Evolutionary conservation across 1,140 invertebrate species (phyloP), one percentile per base, ranked within the genome.

Genomic region (Drosophila mauritiana): DNA sequence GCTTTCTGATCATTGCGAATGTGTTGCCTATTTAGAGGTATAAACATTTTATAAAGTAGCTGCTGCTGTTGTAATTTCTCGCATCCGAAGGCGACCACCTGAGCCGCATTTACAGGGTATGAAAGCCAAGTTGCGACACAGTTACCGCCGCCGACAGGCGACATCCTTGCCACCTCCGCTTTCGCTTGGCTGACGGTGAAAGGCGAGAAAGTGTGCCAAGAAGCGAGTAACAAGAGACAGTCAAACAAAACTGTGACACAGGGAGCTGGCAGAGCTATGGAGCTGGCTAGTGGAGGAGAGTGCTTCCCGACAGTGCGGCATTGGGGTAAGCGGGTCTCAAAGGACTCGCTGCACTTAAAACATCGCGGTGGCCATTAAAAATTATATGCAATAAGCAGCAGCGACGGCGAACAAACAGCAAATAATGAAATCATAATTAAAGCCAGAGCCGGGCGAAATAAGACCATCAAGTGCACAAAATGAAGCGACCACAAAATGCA

Each of bases 361-460:
- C 77, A 73, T 78, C 58, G 73, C 67, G 62, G 82, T 70, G 72
- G 59, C 73, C 78, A 85, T 85, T 85, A 85, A 85, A 86, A 86
- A 86, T 81, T 55, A 84, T 84, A 57, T 77, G 55, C 61, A 56
- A 57, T 51, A 51, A 74, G 59, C 57, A 63, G 64, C 43, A 74
- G 53, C 36, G 37, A 52, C 63, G 37, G 46, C 37, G 39, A 64
- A 78, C 80, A 78, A 83, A 75, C 72, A 76, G 67, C 61, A 77
- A 82, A 82, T 85, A 85, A 85, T 82, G 74, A 81, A 82, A 81
- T 85, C 76, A 85, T 85, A 86, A 86, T 85, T 85, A 86, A 85
- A 80, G 52, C 62, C 80, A 46, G 52, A 52, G 48, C 42, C 22
- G 53, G 37, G 42, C 20, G 11, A 56, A 74, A 56, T 52, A 48